A percentile compares a stretch with the other conserved stretches of the same genome.
Evolutionary conservation across 2,113 vertebrate genomes (phyloP).

Genomic region (Cavia aperea): DNA sequence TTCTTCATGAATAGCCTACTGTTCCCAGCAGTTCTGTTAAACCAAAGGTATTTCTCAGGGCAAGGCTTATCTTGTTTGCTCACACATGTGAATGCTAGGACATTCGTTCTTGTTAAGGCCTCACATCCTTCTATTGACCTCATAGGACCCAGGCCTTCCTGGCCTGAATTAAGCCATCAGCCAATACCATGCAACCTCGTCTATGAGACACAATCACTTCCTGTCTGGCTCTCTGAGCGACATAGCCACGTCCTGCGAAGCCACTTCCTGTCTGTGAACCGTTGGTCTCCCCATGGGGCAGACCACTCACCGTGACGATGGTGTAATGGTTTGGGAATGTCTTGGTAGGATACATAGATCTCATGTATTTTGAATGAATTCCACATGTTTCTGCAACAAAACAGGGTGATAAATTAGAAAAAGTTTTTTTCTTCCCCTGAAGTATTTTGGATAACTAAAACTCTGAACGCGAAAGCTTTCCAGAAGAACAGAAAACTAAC

Average conservation of each 20-base stretch:
- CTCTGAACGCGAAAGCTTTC: background rate
- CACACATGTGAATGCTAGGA: background rate
- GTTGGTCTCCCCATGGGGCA: background rate
- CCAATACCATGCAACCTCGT: too few relatives aligned
- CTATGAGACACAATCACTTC: background rate
- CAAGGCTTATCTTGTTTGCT: background rate
- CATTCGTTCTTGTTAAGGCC: background rate
- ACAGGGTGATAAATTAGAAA: conserved; percentile 35
- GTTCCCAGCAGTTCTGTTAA: background rate
- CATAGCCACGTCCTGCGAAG: background rate
- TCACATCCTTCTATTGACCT: background rate
- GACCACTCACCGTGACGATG: conserved; percentile 90
- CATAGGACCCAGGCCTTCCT: background rate
- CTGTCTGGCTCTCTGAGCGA: background rate
- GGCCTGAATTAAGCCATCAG: background rate
- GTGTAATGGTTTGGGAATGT: conserved; percentile 98
- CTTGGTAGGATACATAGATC: conserved; percentile 92
- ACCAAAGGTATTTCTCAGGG: background rate
- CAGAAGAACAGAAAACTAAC: background rate
- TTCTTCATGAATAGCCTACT: background rate
- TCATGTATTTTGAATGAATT: conserved; percentile 85
- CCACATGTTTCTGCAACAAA: conserved; percentile 86
- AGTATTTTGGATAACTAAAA: conserved; percentile 30
- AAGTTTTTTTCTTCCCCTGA: background rate
- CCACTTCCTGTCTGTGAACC: background rate